These are phyloP conservation scores for Brachyalestes nurse DNA, from an alignment of 2,797 vertebrate genomes.

Conservation along the genomic window DNA sequence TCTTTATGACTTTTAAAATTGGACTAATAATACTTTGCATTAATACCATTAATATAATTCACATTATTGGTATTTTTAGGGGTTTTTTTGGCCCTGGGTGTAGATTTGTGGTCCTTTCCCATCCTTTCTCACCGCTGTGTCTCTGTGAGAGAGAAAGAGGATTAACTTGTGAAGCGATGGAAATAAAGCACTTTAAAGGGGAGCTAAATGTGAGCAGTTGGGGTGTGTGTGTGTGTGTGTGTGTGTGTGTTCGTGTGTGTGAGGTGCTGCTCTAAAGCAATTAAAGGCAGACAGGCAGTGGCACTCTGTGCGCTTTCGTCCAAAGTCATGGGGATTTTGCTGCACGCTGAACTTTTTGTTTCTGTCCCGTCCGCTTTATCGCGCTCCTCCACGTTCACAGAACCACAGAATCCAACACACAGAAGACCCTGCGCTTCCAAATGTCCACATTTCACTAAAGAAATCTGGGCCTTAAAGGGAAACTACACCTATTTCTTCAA, in stretches of 20 bases:
- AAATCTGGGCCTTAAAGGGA: neutral
- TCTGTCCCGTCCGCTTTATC: constrained; percentile 10
- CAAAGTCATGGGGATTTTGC: constrained; percentile 82
- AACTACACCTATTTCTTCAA: too few relatives aligned
- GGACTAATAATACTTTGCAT: too few relatives aligned
- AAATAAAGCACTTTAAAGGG: constrained; percentile 91
- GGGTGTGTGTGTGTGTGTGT: too few relatives aligned
- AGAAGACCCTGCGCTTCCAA: neutral
- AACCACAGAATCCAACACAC: neutral
- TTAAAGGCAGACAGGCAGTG: constrained; percentile 91
- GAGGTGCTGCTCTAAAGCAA: constrained; percentile 92
- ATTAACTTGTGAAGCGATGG: constrained; percentile 94
- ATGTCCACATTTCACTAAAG: neutral
- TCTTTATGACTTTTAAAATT: too few relatives aligned
- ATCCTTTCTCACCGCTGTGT: constrained; percentile 57
- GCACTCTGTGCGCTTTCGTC: constrained; percentile 70
- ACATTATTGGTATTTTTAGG: neutral
- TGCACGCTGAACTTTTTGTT: constrained; percentile 81
- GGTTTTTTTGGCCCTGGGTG: too few relatives aligned
- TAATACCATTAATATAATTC: too few relatives aligned
- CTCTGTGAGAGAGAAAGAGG: constrained; percentile 82
- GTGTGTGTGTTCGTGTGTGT: constrained; percentile 81
- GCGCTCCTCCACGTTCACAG: too few relatives aligned
- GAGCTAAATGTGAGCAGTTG: constrained; percentile 85
- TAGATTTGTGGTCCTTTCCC: too few relatives aligned